A percentile compares a stretch with the other conserved stretches of the same genome.
Conservation (phyloP, 1,140 invertebrate genomes). For the Venustaconcha ellipsiformis region DNA sequence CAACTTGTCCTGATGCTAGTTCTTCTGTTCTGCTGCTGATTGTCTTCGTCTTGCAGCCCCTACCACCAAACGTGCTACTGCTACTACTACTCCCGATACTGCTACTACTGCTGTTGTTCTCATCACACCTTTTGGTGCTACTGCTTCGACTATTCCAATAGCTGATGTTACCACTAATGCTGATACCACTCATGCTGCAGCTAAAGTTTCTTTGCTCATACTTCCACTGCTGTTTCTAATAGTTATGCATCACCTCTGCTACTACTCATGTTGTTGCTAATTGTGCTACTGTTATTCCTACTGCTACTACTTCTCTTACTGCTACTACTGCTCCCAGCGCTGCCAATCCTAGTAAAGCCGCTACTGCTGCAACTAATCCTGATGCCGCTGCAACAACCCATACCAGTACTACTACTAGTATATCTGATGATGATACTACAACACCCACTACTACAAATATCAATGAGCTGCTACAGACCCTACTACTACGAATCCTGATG, state of each 20-base stretch:
- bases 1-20: neutral
- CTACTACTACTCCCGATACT: neutral
- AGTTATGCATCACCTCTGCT: neutral
- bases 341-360: neutral
- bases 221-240: neutral
- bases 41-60: neutral
- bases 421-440: conserved; percentile 6
- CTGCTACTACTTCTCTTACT: conserved; percentile 8
- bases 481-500: conserved; percentile 2
- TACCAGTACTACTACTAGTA: conserved; percentile 13
- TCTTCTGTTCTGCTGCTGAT: neutral
- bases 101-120: neutral
- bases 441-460: neutral
- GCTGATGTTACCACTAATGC: neutral
- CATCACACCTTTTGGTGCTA: neutral
- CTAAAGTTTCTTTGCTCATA: neutral
- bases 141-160: neutral
- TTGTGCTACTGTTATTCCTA: conserved; percentile 2
- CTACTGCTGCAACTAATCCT: neutral
- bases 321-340: conserved; percentile 2
- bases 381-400: conserved; percentile 1
- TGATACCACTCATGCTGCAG: neutral
- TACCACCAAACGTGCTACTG: neutral
- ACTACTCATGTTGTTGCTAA: conserved; percentile 3
- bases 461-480: neutral